phyloP scores from a whole-genome alignment of 92 coral and sea anemone species.

The Epizoanthus illoricatus region DNA sequence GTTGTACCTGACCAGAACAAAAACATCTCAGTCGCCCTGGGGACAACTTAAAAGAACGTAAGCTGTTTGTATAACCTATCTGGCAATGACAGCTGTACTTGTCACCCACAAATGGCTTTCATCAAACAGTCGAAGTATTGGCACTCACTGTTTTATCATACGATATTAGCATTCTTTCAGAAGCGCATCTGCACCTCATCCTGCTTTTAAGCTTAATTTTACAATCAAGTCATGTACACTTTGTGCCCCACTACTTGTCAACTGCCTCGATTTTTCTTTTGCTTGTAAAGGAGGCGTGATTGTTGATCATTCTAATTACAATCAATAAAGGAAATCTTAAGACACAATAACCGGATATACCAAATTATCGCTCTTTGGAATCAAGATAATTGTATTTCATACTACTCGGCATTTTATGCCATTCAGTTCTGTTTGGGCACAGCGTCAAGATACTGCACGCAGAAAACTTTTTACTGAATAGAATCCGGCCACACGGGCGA shows the following conservation, averaged over 20 bases:
- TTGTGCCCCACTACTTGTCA: slow-evolving; percentile 23
- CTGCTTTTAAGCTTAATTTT: neutral
- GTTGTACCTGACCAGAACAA: slow-evolving; percentile 8
- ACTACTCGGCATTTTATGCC: slow-evolving; percentile 38
- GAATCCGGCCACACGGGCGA: neutral
- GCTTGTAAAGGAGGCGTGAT: slow-evolving; percentile 29
- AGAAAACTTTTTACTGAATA: neutral
- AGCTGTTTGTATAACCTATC: slow-evolving; percentile 6
- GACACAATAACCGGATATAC: slow-evolving; percentile 39
- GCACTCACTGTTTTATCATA: slow-evolving; percentile 5
- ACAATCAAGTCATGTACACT: neutral
- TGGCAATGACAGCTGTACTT: slow-evolving; percentile 19
- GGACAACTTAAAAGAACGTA: slow-evolving; percentile 14
- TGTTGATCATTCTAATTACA: slow-evolving; percentile 28
- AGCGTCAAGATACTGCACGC: slow-evolving; percentile 17
- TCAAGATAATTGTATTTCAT: slow-evolving; percentile 13
- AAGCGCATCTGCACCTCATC: neutral
- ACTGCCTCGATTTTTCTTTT: neutral
- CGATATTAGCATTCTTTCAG: slow-evolving; percentile 5
- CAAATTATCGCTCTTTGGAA: slow-evolving; percentile 41
- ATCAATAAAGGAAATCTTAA: slow-evolving; percentile 36
- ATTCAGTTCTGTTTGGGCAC: slow-evolving; percentile 31
- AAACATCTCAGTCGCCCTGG: neutral
- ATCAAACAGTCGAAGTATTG: slow-evolving; percentile 4
- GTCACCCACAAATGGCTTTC: slow-evolving; percentile 15